Conservation (phyloP, 2,113 vertebrate genomes). For the Thunnus maccoyii region DNA sequence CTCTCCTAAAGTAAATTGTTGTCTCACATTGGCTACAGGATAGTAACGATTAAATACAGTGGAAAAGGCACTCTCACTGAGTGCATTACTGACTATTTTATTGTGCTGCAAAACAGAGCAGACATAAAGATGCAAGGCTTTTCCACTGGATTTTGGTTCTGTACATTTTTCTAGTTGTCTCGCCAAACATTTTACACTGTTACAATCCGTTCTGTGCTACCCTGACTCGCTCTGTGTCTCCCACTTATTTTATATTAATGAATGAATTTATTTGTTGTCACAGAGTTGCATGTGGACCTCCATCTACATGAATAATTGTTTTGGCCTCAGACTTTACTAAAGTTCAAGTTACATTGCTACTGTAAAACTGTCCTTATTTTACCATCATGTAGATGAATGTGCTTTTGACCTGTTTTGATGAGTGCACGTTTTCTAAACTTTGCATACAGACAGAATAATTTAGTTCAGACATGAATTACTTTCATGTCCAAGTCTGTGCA, state of each 20-base stretch:
- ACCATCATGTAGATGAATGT: conserved; percentile 13
- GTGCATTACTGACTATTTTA: neutral
- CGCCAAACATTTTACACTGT: neutral
- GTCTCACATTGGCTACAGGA: neutral
- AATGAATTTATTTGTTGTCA: neutral
- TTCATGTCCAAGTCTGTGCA: neutral
- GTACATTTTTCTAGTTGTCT: neutral
- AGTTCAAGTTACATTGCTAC: neutral
- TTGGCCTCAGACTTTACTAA: neutral
- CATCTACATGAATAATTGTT: neutral
- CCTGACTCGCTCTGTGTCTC: neutral
- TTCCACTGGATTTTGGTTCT: neutral
- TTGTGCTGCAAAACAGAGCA: neutral
- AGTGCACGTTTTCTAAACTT: neutral
- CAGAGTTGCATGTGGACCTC: neutral
- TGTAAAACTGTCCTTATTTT: conserved; percentile 25
- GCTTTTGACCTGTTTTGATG: conserved; percentile 11
- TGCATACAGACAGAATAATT: neutral
- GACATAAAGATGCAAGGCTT: neutral
- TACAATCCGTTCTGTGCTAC: neutral
- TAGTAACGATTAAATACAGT: neutral
- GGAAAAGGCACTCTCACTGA: neutral
- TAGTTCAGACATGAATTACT: conserved; percentile 21
- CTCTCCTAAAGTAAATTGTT: no score
- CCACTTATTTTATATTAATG: neutral